Base-by-base conservation (phyloP, 1,140 invertebrate species). In the Sesamia nonagrioides region DNA sequence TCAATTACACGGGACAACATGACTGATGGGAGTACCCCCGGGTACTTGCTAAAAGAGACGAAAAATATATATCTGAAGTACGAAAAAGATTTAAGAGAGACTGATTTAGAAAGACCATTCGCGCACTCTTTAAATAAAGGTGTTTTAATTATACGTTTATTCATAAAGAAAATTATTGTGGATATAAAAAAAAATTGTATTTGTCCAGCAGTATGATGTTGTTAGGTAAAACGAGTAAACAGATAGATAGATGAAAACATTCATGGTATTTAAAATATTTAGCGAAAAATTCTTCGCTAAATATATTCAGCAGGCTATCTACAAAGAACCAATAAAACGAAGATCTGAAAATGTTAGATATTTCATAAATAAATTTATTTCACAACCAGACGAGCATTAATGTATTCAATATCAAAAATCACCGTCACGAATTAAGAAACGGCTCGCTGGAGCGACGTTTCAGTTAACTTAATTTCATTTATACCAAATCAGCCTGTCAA, bases 1-100 rank as follows among this genome's bases (percentile, higher is more conserved):
- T 78, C 66, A 79, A 83, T 83, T 81, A 81, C 75, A 80, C 58
- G 66, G 63, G 80, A 61, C 81, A 73, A 35, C 60, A 33, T 79
- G 82, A 83, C 71, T 77, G 79, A 83, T 83, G 66, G 45, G 54
- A 17, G 17, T 48, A 17, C 5, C 21, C 56, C 33, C 1, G 42
- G 56, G 21, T 35, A 72, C 33, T 60, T 42, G 66, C n/a, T 13
- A 42, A 13, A n/a, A 27, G 27, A 52, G 15, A 35, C 13, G 18
- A 40, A 27, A 58, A 58, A 73, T 71, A 73, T 58, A 6, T 15
- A 6, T n/a, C 9, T 17, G 50, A 35, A 54, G 11, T 0, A 6
- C n/a, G 60, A 60, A 15, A 11, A 5, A 27, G 56, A 60, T 33
- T 50, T 50, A 50, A 15, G 15, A 15, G 15, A 50, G 45, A n/a